These are phyloP conservation scores for Lasioglossum lativentre DNA, from an alignment of 2,888 invertebrate species.

Conservation along the genomic window DNA sequence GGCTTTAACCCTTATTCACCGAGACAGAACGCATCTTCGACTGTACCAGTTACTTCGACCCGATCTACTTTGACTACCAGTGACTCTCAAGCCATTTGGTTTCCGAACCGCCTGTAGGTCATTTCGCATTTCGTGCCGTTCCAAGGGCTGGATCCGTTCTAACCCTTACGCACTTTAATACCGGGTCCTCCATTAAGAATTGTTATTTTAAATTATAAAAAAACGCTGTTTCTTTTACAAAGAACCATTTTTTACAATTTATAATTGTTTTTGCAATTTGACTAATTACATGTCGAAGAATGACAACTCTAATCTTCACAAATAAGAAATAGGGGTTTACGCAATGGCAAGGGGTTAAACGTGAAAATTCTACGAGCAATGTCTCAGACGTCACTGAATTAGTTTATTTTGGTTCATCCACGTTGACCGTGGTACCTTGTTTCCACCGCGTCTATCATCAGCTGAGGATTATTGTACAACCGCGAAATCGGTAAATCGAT, in stretches of 20 bases:
- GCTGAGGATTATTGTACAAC: background rate
- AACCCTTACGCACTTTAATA: background rate
- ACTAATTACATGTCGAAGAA: too few relatives aligned
- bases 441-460: background rate
- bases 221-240: too few relatives aligned
- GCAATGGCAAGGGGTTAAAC: background rate
- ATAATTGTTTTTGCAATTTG: too few relatives aligned
- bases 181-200: too few relatives aligned
- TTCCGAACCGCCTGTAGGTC: background rate
- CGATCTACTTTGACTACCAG: constrained; percentile 19
- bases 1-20: constrained; percentile 24
- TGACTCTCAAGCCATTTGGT: background rate
- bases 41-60: constrained; percentile 7
- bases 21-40: constrained; percentile 14
- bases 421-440: background rate
- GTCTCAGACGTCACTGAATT: background rate
- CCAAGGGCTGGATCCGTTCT: background rate
- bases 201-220: too few relatives aligned
- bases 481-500: background rate
- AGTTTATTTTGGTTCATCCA: background rate
- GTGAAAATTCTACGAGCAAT: background rate
- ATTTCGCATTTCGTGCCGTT: background rate
- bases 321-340: too few relatives aligned
- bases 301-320: too few relatives aligned
- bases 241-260: too few relatives aligned